Evolutionary conservation across 1,140 invertebrate species (phyloP), one percentile per base, ranked within the genome.

Genomic region (Acromyrmex charruanus): DNA sequence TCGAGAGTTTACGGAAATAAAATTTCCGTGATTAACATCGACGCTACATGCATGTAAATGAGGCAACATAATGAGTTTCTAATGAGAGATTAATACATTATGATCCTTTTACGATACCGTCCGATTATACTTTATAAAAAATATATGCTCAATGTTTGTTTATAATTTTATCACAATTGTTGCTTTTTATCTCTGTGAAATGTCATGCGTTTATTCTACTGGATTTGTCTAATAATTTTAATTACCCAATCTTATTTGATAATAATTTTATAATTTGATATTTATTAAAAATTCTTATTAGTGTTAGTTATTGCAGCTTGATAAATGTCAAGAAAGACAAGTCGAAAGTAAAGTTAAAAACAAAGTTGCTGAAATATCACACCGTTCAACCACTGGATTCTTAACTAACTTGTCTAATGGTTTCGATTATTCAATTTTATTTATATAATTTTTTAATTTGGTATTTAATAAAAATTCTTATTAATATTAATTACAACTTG

Each of bases 11-110:
- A 49, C 66, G 68, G 69, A 84, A 84, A 84, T 84, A 63, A 74
- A 75, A 75, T 84, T 84, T 44, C 58, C 69, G 25, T 39, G 28
- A 84, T 84, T 84, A 49, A 75, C 18, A 58, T 75, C 39, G 53
- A 84, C 18, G 14, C 21, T 14, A 21, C n/a, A 53, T 72, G 9
- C 5, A 5, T 69, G 35, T 59, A 82, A 82, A 61, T 59, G 25
- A 7, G 18, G 31, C 35, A 18, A 14, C 16, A 9, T 69, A 72
- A 82, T 35, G 68, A 74, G 53, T 49, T 82, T 74, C 39, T 39
- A 28, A 82, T 59, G 68, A 59, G 51, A 72, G 7, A 14, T 71
- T 81, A 82, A 61, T 74, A 59, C 14, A 25, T 82, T 74, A 74
- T 35, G 35, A 61, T 31, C 25, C 35, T 21, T 59, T 59, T 31